These are phyloP conservation scores for Bimastos eiseni DNA, from an alignment of 2,888 invertebrate genomes.

Conservation along the genomic window DNA sequence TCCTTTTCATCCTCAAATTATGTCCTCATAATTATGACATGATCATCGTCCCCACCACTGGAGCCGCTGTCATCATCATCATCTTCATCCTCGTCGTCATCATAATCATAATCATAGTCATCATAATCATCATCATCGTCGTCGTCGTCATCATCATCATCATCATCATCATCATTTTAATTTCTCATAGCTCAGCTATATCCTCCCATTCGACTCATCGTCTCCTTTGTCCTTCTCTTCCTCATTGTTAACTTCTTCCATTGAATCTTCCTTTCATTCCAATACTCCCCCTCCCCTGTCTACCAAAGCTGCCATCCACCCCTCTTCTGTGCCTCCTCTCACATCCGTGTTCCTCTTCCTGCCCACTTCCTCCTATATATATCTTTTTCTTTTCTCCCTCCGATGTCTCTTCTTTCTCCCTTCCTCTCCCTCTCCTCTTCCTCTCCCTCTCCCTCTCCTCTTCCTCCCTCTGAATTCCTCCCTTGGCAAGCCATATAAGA, in stretches of 20 bases:
- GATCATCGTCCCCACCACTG: no score
- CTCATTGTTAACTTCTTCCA: background rate
- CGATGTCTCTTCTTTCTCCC: background rate
- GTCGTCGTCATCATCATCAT: background rate
- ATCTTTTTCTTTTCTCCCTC: background rate
- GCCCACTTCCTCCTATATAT: background rate
- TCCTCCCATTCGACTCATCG: no score
- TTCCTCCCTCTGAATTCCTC: background rate
- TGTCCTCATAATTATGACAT: no score
- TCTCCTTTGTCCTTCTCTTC: background rate
- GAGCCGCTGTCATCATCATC: background rate
- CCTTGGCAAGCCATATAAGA: background rate
- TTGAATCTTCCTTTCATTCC: background rate
- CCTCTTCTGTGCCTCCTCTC: background rate
- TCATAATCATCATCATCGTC: background rate
- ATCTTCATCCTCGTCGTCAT: conserved; percentile 20
- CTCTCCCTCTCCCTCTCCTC: background rate
- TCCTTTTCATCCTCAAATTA: no score
- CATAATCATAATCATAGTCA: conserved; percentile 30
- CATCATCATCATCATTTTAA: no score
- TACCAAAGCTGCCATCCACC: background rate
- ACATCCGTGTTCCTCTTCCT: background rate
- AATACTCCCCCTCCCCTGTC: background rate
- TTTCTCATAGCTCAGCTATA: no score
- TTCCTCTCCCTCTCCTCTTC: background rate